Evolutionary conservation across 1,140 invertebrate species (phyloP).

Genomic region (Caenorhabditis brenneri): DNA sequence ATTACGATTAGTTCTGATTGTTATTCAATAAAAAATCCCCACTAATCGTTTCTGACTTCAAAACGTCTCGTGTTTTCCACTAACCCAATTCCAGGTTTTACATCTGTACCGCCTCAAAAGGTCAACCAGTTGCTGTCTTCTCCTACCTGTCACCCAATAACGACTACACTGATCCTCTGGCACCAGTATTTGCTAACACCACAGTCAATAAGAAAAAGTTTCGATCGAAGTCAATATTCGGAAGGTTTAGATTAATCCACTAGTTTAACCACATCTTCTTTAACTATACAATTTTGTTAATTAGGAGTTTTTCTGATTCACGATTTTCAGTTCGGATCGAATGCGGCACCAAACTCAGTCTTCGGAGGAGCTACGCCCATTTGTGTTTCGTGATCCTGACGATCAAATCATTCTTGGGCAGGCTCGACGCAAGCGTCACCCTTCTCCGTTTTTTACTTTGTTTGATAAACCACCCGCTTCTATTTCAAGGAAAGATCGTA

Average conservation of each 20-base stretch:
- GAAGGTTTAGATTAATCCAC: constrained; percentile 30
- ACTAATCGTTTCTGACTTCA: neutral
- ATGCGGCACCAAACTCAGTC: neutral
- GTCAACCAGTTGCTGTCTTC: neutral
- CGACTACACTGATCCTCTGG: constrained; percentile 12
- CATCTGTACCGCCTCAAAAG: neutral
- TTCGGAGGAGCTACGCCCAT: neutral
- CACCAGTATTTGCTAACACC: constrained; percentile 22
- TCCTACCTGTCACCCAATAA: neutral
- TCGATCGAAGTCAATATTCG: constrained; percentile 16
- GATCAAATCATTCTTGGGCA: constrained; percentile 14
- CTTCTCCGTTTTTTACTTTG: constrained; percentile 22
- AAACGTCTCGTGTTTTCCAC: neutral
- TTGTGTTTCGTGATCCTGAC: neutral
- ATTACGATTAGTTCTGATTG: too few species aligned
- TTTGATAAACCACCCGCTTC: neutral
- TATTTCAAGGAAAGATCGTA: constrained; percentile 3
- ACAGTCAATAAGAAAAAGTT: constrained; percentile 25
- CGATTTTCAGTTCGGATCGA: constrained; percentile 10
- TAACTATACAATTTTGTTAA: too few species aligned
- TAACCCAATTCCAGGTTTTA: constrained; percentile 26
- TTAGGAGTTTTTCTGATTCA: neutral
- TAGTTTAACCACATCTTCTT: neutral
- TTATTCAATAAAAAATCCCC: neutral
- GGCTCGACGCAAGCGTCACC: neutral